phyloP scores from a whole-genome alignment of 2,113 vertebrate species.

The Tauraco erythrolophus region DNA sequence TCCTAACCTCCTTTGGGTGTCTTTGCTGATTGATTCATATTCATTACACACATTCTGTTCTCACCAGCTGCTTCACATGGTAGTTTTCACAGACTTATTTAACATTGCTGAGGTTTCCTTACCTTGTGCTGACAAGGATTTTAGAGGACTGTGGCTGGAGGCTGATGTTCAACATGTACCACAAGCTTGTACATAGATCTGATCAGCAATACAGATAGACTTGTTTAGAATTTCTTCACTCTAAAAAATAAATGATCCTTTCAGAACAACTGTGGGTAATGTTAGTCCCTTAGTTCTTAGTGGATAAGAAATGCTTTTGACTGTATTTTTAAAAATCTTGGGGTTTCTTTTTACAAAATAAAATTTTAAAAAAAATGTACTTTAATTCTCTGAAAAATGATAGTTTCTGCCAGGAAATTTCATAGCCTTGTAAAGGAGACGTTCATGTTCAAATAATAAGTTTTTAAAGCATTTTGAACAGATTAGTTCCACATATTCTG shows the following conservation, averaged over 20 bases:
- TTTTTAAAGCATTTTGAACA: background rate
- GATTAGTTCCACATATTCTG: background rate
- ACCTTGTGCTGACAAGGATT: constrained; percentile 12
- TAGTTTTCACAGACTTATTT: background rate
- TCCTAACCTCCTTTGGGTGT: background rate
- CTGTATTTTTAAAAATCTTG: background rate
- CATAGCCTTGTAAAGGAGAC: background rate
- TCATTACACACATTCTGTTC: background rate
- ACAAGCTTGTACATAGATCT: background rate
- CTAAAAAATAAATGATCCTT: background rate
- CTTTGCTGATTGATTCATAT: background rate
- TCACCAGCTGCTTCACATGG: background rate
- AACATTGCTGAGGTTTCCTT: background rate
- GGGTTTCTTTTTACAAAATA: background rate
- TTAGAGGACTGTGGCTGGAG: background rate
- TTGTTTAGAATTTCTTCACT: background rate
- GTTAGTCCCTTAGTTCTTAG: background rate
- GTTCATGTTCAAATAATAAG: background rate
- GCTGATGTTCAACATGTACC: background rate
- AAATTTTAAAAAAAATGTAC: background rate
- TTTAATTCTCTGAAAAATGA: background rate
- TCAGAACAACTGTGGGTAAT: background rate
- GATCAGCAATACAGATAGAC: background rate
- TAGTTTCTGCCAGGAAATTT: background rate
- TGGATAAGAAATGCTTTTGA: background rate